These are phyloP conservation scores for Troides oblongomaculatus DNA, from an alignment of 2,888 invertebrate species.

Conservation along the genomic window DNA sequence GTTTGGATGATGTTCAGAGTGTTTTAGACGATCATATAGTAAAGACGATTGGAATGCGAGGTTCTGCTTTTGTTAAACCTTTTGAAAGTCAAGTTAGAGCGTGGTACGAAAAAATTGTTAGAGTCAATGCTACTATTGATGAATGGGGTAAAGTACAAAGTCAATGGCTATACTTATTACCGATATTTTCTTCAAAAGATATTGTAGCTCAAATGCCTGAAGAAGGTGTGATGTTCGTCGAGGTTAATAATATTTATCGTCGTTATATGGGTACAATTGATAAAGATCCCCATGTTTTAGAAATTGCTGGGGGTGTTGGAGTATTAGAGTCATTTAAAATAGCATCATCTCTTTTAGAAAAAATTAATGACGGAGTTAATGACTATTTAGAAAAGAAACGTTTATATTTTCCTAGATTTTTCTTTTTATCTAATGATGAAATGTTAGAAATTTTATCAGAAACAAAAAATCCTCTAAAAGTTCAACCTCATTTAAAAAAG, in stretches of 20 bases:
- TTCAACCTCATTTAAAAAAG: constrained; percentile 92
- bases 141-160: constrained; percentile 93
- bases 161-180: constrained; percentile 92
- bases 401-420: constrained; percentile 91
- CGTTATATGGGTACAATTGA: constrained; percentile 82
- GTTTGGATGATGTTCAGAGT: constrained; percentile 88
- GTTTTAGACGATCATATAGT: constrained; percentile 91
- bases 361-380: constrained; percentile 90
- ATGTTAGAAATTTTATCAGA: constrained; percentile 94
- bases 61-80: constrained; percentile 92
- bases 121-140: constrained; percentile 86
- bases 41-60: constrained; percentile 91
- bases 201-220: constrained; percentile 92
- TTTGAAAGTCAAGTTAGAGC: constrained; percentile 84
- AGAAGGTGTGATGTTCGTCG: constrained; percentile 88
- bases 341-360: constrained; percentile 85
- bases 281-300: constrained; percentile 83
- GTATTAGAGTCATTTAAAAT: constrained; percentile 85
- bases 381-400: constrained; percentile 91
- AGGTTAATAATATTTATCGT: constrained; percentile 85
- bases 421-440: constrained; percentile 94
- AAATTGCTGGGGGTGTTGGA: constrained; percentile 83
- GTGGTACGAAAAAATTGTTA: constrained; percentile 87
- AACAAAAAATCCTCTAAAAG: constrained; percentile 90
- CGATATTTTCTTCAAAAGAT: constrained; percentile 92